Conservation (phyloP, 2,113 vertebrate genomes). For the Panurus biarmicus region DNA sequence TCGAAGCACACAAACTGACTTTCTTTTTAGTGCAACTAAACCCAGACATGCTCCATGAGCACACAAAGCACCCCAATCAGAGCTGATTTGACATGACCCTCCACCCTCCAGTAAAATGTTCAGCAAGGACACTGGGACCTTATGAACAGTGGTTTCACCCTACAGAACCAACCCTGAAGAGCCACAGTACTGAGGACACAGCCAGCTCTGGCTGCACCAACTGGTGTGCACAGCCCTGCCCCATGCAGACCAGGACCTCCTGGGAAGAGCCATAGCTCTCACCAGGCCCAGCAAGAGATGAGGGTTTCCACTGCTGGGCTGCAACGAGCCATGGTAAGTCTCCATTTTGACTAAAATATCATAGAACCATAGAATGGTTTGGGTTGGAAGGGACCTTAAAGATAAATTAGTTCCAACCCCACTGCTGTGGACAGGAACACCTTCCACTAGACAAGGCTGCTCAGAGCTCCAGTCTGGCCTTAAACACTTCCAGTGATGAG, state of each 20-base stretch:
- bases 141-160: not conserved
- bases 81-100: not conserved
- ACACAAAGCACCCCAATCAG: not conserved
- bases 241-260: fast-evolving
- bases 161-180: not conserved
- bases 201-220: not conserved
- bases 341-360: not conserved
- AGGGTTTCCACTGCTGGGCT: not conserved
- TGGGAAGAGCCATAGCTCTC: not conserved
- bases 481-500: not conserved
- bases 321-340: fast-evolving
- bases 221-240: not conserved
- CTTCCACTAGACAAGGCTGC: not conserved
- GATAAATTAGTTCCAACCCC: not conserved
- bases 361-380: not conserved
- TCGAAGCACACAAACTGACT: not conserved
- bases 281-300: not conserved
- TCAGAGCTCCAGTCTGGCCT: not conserved
- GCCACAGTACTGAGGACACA: fast-evolving
- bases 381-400: not conserved
- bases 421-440: not conserved
- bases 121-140: not conserved
- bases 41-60: not conserved
- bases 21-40: not conserved
- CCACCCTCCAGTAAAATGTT: not conserved